Evolutionary conservation across 1,140 invertebrate species (phyloP), one percentile per base, ranked within the genome.

Genomic region (Halyomorpha halys): DNA sequence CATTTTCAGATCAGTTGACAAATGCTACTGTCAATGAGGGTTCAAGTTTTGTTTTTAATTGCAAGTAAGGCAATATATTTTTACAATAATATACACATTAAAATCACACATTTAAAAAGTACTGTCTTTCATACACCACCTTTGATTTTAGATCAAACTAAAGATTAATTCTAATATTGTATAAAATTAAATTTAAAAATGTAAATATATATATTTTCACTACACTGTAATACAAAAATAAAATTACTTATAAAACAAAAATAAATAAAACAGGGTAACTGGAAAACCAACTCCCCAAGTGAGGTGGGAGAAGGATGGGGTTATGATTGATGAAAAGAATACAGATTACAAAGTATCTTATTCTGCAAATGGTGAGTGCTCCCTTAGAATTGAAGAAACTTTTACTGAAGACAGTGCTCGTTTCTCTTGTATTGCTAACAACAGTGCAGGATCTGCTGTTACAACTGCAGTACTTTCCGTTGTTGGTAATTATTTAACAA

Each of bases 401-500:
- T 90, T 91, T 69, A 80, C 84, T 11, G 89, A 91, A 74, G 90
- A 94, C 74, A 86, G 87, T 2, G 88, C 86, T 0, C 78, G 77
- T 44, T 94, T 90, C 70, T 87, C 82, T 1, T 88, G 89, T 66
- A 80, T 79, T 68, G 87, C 86, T 23, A 80, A 74, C 5, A 92
- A 90, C 73, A 73, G 74, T 14, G 77, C 77, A 56, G 90, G 89
- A n/a, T 74, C 75, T 30, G 81, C 81, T 1, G 86, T 90, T 74
- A 89, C 86, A 0, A 81, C 79, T 59, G 89, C 87, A 15, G 81
- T 77, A 27, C 76, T 95, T 14, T 82, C 78, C 39, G 89, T 95
- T 1, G 87, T 86, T 80, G 86, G 86, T 80, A 71, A 64, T 39
- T 61, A 51, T 30, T 16, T 15, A 44, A 45, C n/a, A 21, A 45